A percentile compares a stretch with the other conserved stretches of the same genome.
These are phyloP conservation scores for Musca domestica DNA, from an alignment of 1,140 invertebrate genomes.

Conservation along the genomic window DNA sequence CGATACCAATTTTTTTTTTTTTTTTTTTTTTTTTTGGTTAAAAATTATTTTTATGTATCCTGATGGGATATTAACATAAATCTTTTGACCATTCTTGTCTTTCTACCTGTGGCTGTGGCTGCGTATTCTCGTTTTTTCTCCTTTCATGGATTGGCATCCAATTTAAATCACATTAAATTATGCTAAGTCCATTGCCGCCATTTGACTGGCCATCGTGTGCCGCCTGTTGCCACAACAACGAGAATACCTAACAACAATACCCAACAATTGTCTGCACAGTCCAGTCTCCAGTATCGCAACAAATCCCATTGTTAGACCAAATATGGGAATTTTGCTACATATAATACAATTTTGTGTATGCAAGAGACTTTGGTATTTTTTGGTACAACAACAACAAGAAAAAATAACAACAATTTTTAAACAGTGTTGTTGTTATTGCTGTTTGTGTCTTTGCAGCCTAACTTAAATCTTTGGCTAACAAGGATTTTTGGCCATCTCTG, in stretches of 20 bases:
- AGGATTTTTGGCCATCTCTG: no score
- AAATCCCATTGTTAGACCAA: conserved; percentile 1
- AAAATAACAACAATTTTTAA: no score
- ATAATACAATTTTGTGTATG: neutral
- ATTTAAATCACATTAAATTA: conserved; percentile 18
- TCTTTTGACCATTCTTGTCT: neutral
- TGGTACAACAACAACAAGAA: neutral
- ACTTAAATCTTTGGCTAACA: no score
- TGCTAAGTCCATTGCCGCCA: neutral
- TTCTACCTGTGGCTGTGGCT: neutral
- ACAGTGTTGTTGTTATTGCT: no score
- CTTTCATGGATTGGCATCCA: neutral
- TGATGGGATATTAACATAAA: neutral
- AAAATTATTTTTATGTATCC: no score
- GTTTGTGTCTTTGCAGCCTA: neutral
- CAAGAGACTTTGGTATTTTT: neutral
- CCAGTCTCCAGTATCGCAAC: no score
- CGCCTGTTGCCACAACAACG: no score
- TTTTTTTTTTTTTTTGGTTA: no score
- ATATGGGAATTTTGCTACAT: conserved; percentile 15
- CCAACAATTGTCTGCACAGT: no score
- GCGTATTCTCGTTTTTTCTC: neutral
- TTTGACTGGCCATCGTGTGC: no score
- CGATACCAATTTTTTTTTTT: no score
- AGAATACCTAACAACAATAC: no score